Evolutionary conservation across 2,888 invertebrate genomes (phyloP).

Genomic region (Aporophyla nigra): DNA sequence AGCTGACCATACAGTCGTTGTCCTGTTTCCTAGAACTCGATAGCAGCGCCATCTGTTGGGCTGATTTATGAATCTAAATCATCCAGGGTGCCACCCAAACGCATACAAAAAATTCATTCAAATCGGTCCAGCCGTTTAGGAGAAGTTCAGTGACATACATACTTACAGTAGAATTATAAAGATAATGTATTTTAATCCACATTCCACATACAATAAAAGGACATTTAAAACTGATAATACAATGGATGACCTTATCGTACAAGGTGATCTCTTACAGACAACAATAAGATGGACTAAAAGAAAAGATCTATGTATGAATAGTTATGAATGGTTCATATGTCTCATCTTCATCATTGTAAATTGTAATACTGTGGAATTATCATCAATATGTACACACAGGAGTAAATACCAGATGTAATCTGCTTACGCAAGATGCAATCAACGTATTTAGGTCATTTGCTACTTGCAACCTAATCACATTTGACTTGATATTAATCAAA

Average conservation of each 20-base stretch:
- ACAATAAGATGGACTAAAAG: no score
- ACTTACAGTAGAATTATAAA: no score
- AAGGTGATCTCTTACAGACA: no score
- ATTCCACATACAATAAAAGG: background rate
- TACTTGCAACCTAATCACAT: constrained; percentile 41
- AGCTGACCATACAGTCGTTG: no score
- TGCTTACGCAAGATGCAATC: constrained; percentile 46
- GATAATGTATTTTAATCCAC: no score
- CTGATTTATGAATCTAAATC: no score
- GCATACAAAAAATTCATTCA: no score
- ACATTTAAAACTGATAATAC: background rate
- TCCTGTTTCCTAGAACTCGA: no score
- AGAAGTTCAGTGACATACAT: no score
- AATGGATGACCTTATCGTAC: background rate
- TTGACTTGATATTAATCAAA: constrained; percentile 47
- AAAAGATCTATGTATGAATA: background rate
- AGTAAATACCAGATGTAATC: constrained; percentile 20
- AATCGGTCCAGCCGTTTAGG: no score
- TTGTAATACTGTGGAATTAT: background rate
- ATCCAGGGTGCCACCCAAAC: no score
- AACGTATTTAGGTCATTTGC: constrained; percentile 38
- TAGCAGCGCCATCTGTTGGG: no score
- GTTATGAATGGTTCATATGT: background rate
- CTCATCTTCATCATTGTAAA: background rate
- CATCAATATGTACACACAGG: background rate